These are phyloP conservation scores for Macquaria ambigua DNA, from an alignment of 2,113 vertebrate species.

Conservation along the genomic window DNA sequence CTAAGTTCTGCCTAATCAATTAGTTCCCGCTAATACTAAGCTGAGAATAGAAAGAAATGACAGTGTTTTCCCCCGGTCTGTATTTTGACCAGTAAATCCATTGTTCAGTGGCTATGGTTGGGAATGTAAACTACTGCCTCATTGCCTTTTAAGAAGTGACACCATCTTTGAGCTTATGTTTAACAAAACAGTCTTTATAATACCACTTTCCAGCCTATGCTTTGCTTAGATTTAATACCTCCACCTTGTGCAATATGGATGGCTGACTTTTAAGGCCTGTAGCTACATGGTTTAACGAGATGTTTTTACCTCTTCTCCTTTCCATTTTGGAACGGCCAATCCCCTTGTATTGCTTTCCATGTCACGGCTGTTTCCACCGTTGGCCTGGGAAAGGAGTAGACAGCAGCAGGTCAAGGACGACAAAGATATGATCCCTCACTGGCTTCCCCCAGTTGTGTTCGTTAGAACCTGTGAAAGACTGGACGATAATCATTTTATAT, in stretches of 20 bases:
- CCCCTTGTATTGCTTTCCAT: neutral
- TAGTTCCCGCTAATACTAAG: neutral
- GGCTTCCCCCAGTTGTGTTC: neutral
- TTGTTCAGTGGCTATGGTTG: neutral
- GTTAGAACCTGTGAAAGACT: neutral
- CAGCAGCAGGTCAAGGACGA: no score
- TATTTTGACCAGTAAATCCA: neutral
- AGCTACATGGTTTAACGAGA: neutral
- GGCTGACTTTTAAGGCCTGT: conserved; percentile 6
- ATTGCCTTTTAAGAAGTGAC: conserved; percentile 30
- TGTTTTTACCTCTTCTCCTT: neutral
- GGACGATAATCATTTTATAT: neutral
- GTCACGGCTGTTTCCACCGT: neutral
- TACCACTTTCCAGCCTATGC: conserved; percentile 29
- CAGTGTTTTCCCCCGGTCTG: no score
- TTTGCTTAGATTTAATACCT: conserved; percentile 1
- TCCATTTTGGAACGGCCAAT: neutral
- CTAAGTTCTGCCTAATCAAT: neutral
- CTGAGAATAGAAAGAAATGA: neutral
- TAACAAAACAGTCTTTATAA: conserved; percentile 39
- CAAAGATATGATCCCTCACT: neutral
- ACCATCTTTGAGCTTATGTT: conserved; percentile 35
- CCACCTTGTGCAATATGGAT: neutral
- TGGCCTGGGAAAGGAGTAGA: no score
- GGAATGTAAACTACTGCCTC: neutral